A percentile compares a stretch with the other conserved stretches of the same genome.
These are phyloP conservation scores for Novumbra hubbsi DNA, from an alignment of 2,797 vertebrate species.

Conservation along the genomic window DNA sequence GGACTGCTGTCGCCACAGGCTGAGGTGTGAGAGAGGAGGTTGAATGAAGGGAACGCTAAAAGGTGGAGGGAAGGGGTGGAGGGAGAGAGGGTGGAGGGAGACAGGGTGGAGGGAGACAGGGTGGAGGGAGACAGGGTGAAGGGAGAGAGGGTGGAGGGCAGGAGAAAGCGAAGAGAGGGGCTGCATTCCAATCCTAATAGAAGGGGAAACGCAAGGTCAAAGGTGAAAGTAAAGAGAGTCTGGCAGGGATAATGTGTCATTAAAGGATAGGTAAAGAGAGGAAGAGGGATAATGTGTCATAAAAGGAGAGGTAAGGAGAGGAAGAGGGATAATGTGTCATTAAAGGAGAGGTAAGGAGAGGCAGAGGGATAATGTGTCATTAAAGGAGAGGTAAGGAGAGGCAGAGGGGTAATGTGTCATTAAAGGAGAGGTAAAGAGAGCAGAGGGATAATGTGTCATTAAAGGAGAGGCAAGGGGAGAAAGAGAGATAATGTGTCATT, in stretches of 20 bases:
- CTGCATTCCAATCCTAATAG: background rate
- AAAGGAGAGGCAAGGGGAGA: background rate
- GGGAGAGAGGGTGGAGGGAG: rapidly evolving
- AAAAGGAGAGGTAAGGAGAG: background rate
- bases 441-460: background rate
- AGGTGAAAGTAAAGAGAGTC: background rate
- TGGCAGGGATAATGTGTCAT: background rate
- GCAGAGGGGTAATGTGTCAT: background rate
- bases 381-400: background rate
- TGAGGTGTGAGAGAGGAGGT: background rate
- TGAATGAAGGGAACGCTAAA: background rate
- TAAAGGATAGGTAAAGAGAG: background rate
- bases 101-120: no score
- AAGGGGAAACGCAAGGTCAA: background rate
- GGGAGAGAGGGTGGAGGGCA: background rate
- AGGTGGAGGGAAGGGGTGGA: background rate
- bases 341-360: background rate
- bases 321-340: no score
- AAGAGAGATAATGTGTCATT: background rate
- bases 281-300: background rate
- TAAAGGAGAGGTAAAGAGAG: background rate
- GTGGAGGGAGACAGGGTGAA: no score
- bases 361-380: background rate
- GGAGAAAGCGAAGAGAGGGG: background rate
- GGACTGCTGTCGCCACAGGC: background rate